A percentile compares a stretch with the other conserved stretches of the same genome.
These are phyloP conservation scores for Melanotaenia nigrans DNA, from an alignment of 2,797 vertebrate genomes.

Conservation along the genomic window DNA sequence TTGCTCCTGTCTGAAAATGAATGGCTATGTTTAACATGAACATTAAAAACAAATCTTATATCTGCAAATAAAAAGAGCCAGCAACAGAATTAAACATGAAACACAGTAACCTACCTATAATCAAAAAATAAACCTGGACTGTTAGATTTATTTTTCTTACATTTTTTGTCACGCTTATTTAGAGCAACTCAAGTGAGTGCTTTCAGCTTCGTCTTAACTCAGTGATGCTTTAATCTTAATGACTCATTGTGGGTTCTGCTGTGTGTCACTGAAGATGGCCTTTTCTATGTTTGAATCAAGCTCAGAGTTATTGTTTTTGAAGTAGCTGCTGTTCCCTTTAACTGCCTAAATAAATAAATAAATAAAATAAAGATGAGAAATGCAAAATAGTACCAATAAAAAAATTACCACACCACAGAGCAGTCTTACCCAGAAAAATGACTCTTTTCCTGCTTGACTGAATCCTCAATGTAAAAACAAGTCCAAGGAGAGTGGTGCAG, in stretches of 20 bases:
- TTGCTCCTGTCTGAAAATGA: neutral
- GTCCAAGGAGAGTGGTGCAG: constrained; percentile 17
- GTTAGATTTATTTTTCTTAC: neutral
- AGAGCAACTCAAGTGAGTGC: neutral
- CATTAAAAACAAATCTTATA: neutral
- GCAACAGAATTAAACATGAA: neutral
- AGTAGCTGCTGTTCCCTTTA: constrained; percentile 26
- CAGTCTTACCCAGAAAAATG: constrained; percentile 18
- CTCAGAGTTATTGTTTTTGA: constrained; percentile 29
- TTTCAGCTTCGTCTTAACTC: constrained; percentile 33
- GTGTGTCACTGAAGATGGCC: constrained; percentile 1
- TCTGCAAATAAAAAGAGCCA: neutral
- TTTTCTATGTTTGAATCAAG: constrained; percentile 37
- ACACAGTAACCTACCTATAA: neutral
- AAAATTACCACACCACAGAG: constrained; percentile 6
- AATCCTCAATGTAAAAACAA: constrained; percentile 19
- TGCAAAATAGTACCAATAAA: constrained; percentile 21
- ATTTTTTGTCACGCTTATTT: neutral
- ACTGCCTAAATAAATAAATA: neutral
- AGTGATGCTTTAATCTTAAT: constrained; percentile 17
- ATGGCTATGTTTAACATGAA: neutral
- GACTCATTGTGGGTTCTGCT: constrained; percentile 17
- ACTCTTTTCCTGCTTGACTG: constrained; percentile 25
- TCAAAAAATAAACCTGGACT: neutral
- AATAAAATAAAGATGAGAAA: constrained; percentile 7